Evolutionary conservation across 2,113 vertebrate species (phyloP), one percentile per base, ranked within the genome.

Genomic region (Daboia siamensis): DNA sequence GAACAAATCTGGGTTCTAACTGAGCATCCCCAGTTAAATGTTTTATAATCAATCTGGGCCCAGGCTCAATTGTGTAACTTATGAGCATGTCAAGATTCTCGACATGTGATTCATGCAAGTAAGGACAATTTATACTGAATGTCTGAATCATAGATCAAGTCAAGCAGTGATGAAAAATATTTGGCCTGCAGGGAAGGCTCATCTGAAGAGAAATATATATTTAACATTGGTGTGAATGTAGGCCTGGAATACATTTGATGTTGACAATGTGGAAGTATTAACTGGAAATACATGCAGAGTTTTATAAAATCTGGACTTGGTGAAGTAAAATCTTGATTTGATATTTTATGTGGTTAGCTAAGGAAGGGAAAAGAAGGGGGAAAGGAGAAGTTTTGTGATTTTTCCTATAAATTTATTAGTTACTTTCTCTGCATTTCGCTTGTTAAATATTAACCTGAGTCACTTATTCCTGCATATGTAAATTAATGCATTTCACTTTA

Each of bases 41-140:
- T 89, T 95, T 90, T 56, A n/a, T 44, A 90, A 93, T 94, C 90
- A 95, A 87, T n/a, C 90, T 91, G 88, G 92, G 86, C 92, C 85
- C 55, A 88, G 59, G 88, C 15, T 0, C 74, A 89, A 80, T 11
- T 21, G 69, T 74, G 74, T 54, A 84, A 95, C 92, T 94, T 93
- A 89, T 86, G 92, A 86, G 56, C 24, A 64, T 54, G 84, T 92
- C 88, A 94, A 90, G 59, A 7, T 59, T 23, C 4, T n/a, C 23
- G 74, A 51, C 87, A 69, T 87, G 59, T 29, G 51, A 94, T 88
- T 93, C 90, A 89, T 24, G 52, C 3, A 11, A 90, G 64, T 54
- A 86, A 86, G 74, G 84, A 59, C 86, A n/a, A 90, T 96, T 95
- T 95, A 56, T 88, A 87, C 64, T 29, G 44, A 94, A 91, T 85